Evolutionary conservation across 2,888 invertebrate species (phyloP), one percentile per base, ranked within the genome.

Genomic region (Sesia bembeciformis): DNA sequence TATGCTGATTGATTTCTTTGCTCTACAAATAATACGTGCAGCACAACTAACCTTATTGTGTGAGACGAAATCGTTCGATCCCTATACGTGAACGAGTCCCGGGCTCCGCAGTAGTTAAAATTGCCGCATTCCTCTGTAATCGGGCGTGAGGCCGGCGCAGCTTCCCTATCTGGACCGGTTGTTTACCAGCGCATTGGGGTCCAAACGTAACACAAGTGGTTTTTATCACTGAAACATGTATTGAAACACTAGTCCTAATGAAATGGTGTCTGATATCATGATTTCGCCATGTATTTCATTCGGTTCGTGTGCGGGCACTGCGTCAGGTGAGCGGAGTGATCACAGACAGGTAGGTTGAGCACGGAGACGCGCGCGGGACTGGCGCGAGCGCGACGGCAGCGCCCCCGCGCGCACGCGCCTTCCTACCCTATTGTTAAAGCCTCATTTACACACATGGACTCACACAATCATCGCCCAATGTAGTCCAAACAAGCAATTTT

Each of bases 61-160:
- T 63, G 66, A 68, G 75, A 66, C 68, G 75, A 69, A 74, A 69
- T 69, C 71, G 72, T 74, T 75, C 72, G 78, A 81, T 81, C 79
- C 82, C 80, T 81, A 78, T 77, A 78, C 77, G 72, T 76, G 76
- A 81, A 81, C 78, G 78, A 81, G 79, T 82, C 78, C 81, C 76
- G 81, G 78, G 74, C 81, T 81, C 86, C 81, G 87, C 86, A 86
- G 86, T 86, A 84, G 87, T 86, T 87, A 87, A 88, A 87, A 86
- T 87, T 87, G 81, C 88, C 85, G 88, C 88, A 89, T 89, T 89
- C 88, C 88, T 79, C 79, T 81, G 82, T 81, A 81, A 57, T 74
- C 81, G 77, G 82, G 84, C 84, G 83, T 78, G 78, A 77, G 81
- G 79, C 80, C 79, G 79, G 76, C 83, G 84, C 85, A 85, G 84